Evolutionary conservation across 2,113 vertebrate species (phyloP), one percentile per base, ranked within the genome.

Genomic region (Grammomys surdaster): DNA sequence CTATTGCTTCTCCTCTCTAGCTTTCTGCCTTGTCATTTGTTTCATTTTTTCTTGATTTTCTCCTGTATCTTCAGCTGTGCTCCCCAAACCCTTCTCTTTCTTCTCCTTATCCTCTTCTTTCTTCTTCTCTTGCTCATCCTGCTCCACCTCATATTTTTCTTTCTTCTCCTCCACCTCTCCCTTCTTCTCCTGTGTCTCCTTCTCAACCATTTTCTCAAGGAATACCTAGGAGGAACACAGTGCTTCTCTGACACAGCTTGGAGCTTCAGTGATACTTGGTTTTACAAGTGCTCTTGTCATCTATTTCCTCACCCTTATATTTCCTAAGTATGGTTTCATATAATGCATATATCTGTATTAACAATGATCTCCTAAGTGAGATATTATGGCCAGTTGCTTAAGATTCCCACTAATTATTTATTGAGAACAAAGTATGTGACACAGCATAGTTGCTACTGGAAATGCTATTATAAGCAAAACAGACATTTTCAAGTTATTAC

Each of bases 21-120:
- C 76, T 85, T 69, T 86, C 36, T 69, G 28, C 46, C n/a, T 60
- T 60, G 73, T 9, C 10, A 10, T 17, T 54, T 46, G 17, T 58
- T 77, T 46, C 20, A n/a, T 84, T 76, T 65, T 89, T 65, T 89
- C 87, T 82, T 89, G n/a, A 31, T 86, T 70, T 60, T 69, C 46
- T 89, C 19, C 31, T 5, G 16, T 56, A 80, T 54, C 48, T 56
- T 54, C 33, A 36, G 28, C 33, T 78, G 76, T 54, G 76, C 48
- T 54, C 31, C 31, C 16, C 14, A 40, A 78, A 36, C 31, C 48
- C 14, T 94, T 51, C 46, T 31, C 36, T 90, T 65, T 46, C 7
- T 56, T 76, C 5, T 75, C 7, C 73, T 75, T 12, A 28, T 11
- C 33, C 33, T 82, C 76, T 54, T 86, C 46, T 33, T 86, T n/a